These are phyloP conservation scores for Trachurus trachurus DNA, from an alignment of 2,797 vertebrate genomes.

Conservation along the genomic window DNA sequence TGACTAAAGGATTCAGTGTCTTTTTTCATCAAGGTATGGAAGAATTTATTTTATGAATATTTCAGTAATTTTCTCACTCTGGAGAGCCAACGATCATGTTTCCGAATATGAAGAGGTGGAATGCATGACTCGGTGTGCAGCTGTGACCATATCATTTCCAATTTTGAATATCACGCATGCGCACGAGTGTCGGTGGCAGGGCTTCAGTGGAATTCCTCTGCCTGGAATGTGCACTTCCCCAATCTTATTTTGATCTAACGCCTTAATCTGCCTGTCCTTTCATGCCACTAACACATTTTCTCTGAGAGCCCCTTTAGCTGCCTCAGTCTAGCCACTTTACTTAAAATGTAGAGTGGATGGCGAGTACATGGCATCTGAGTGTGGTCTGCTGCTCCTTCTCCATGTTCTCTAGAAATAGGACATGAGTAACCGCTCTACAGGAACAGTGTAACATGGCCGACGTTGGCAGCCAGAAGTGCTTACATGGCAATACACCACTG, in stretches of 20 bases:
- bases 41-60: slow-evolving; percentile 67
- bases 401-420: slow-evolving; percentile 84
- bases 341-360: slow-evolving; percentile 81
- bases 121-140: slow-evolving; percentile 82
- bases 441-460: slow-evolving; percentile 81
- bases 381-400: slow-evolving; percentile 79
- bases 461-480: slow-evolving; percentile 83
- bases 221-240: slow-evolving; percentile 76
- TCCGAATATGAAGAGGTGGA: slow-evolving; percentile 82
- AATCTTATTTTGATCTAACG: slow-evolving; percentile 80
- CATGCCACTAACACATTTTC: slow-evolving; percentile 74
- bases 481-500: slow-evolving; percentile 75
- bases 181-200: slow-evolving; percentile 56
- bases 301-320: slow-evolving; percentile 59
- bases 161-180: slow-evolving; percentile 74
- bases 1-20: slow-evolving; percentile 36
- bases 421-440: slow-evolving; percentile 82
- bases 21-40: slow-evolving; percentile 43
- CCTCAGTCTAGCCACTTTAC: slow-evolving; percentile 72
- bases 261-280: slow-evolving; percentile 72
- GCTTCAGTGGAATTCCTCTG: slow-evolving; percentile 77
- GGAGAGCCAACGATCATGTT: slow-evolving; percentile 78
- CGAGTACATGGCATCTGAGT: slow-evolving; percentile 78
- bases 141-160: slow-evolving; percentile 81
- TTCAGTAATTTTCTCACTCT: slow-evolving; percentile 76